These are phyloP conservation scores for Oxytorus armatus DNA, from an alignment of 2,888 invertebrate species.

Conservation along the genomic window DNA sequence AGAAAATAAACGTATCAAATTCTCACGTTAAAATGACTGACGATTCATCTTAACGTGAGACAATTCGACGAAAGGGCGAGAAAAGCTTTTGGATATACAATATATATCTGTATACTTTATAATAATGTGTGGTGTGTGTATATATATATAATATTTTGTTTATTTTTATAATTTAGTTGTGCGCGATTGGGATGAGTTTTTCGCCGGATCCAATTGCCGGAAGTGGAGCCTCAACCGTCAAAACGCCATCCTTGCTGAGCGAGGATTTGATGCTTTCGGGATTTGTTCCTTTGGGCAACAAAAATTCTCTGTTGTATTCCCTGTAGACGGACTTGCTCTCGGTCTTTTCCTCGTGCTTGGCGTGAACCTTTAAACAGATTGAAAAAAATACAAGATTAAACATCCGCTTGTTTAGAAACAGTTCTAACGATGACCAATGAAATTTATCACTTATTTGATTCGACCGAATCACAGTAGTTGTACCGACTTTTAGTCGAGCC, in stretches of 20 bases:
- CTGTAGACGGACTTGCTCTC: conserved; percentile 98
- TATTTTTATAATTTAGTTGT: conserved; percentile 84
- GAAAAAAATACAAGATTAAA: conserved; percentile 12
- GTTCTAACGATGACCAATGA: too few relatives aligned
- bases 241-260: conserved; percentile 97
- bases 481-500: too few relatives aligned
- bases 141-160: conserved; percentile 44
- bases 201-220: conserved; percentile 93
- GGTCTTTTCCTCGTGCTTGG: conserved; percentile 99
- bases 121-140: conserved; percentile 30
- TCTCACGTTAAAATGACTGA: conserved; percentile 27
- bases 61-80: conserved; percentile 47
- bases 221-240: conserved; percentile 98
- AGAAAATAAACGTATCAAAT: conserved; percentile 13
- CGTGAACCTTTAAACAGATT: conserved; percentile 92
- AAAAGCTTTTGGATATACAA: conserved; percentile 60
- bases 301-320: conserved; percentile 99
- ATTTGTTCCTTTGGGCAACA: conserved; percentile 98
- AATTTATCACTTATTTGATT: too few relatives aligned
- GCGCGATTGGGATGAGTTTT: conserved; percentile 93
- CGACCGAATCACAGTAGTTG: too few relatives aligned
- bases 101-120: conserved; percentile 51
- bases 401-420: too few relatives aligned
- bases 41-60: conserved; percentile 33
- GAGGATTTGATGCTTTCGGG: conserved; percentile 98